phyloP scores from a whole-genome alignment of 1,140 invertebrate genomes.

The Lepidotrigona ventralis region DNA sequence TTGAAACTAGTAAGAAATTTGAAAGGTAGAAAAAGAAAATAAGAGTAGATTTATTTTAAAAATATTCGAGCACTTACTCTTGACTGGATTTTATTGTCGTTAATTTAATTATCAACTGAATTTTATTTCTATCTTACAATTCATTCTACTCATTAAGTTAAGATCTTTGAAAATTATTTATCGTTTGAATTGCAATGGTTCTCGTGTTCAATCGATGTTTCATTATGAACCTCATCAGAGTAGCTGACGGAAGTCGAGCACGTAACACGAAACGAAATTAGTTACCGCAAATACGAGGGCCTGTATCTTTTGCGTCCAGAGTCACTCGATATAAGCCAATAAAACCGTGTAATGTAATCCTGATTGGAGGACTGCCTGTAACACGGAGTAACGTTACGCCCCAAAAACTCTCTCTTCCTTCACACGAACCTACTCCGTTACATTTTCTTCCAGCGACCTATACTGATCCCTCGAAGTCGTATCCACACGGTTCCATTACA shows the following conservation, averaged over 20 bases:
- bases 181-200: not conserved
- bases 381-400: conserved; percentile 45
- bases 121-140: no score
- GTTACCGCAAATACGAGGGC: not conserved
- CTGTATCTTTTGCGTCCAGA: conserved; percentile 6
- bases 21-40: no score
- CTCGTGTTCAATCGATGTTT: not conserved
- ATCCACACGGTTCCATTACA: conserved; percentile 28
- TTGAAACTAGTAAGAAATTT: no score
- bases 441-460: not conserved
- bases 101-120: no score
- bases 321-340: conserved; percentile 60
- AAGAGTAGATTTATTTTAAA: no score
- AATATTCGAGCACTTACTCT: no score
- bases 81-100: no score
- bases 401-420: conserved; percentile 11
- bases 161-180: no score
- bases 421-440: not conserved
- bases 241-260: not conserved
- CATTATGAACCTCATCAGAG: not conserved
- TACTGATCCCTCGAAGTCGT: no score
- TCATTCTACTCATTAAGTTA: no score
- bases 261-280: conserved; percentile 35
- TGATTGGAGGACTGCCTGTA: conserved; percentile 65
- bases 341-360: conserved; percentile 67